Percentiles rank a stretch among this genome's conserved stretches.
Conservation (phyloP, 2,888 invertebrate genomes). For the Rosalia funebris region DNA sequence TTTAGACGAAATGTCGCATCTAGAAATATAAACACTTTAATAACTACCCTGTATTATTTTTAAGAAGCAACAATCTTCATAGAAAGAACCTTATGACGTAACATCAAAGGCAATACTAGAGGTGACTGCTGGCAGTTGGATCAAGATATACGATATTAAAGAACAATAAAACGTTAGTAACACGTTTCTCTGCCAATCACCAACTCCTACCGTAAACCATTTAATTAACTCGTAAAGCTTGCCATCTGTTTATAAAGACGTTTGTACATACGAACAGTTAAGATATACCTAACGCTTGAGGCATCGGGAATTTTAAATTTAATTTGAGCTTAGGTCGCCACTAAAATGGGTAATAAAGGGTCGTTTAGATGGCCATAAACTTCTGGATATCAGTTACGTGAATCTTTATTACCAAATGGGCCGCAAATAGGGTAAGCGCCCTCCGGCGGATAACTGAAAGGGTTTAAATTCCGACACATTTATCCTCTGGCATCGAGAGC, state of each 20-base stretch:
- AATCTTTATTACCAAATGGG: constrained; percentile 24
- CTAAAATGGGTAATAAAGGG: constrained; percentile 23
- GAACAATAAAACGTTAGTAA: background rate
- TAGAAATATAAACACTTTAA: no score
- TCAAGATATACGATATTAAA: no score
- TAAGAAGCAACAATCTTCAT: no score
- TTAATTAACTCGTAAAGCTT: constrained; percentile 18
- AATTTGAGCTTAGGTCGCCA: constrained; percentile 16
- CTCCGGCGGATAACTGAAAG: constrained; percentile 7
- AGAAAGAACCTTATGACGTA: no score
- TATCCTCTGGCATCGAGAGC: background rate
- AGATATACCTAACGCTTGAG: constrained; percentile 19
- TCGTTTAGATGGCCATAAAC: constrained; percentile 20
- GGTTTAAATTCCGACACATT: constrained; percentile 11
- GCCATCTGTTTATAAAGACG: constrained; percentile 19
- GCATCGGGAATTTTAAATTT: constrained; percentile 15
- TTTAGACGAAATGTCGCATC: no score
- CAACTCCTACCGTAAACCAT: constrained; percentile 8
- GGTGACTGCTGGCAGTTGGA: no score
- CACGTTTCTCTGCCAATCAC: background rate
- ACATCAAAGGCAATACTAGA: no score
- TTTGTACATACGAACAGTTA: constrained; percentile 21
- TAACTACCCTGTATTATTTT: no score
- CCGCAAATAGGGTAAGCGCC: constrained; percentile 11
- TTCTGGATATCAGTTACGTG: constrained; percentile 20